A percentile compares a stretch with the other conserved stretches of the same genome.
These are phyloP conservation scores for Rousettus madagascariensis DNA, from an alignment of 2,797 vertebrate species.

Conservation along the genomic window DNA sequence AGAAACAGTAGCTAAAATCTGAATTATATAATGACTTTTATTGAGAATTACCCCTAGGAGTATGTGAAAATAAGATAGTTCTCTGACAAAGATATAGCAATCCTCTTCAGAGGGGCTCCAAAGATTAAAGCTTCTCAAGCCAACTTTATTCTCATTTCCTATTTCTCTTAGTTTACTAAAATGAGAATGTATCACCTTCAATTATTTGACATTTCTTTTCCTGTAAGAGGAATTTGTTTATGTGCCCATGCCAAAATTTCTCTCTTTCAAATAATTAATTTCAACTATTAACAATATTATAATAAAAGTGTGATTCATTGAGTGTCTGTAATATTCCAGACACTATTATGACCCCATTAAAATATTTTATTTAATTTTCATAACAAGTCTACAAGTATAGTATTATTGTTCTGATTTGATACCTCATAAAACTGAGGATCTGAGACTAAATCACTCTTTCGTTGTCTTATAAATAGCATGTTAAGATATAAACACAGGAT, in stretches of 20 bases:
- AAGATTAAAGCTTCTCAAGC: background rate
- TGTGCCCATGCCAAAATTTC: background rate
- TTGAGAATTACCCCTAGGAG: background rate
- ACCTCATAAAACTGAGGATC: background rate
- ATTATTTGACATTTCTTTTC: conserved; percentile 51
- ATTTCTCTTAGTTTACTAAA: background rate
- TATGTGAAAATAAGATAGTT: background rate
- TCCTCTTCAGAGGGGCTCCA: background rate
- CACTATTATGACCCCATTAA: background rate
- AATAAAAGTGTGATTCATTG: background rate
- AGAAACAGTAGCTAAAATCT: background rate
- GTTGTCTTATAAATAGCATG: background rate
- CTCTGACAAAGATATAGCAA: background rate
- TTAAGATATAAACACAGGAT: background rate
- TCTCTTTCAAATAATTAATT: conserved; percentile 19
- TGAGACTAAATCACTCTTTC: background rate
- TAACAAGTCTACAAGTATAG: background rate
- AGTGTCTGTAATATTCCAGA: background rate
- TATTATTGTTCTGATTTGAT: background rate
- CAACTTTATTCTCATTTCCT: conserved; percentile 19
- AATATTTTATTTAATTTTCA: background rate
- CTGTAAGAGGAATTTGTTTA: conserved; percentile 13
- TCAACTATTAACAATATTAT: conserved; percentile 8
- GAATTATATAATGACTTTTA: background rate
- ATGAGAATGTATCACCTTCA: background rate